These are phyloP conservation scores for Acleris emargana DNA, from an alignment of 2,888 invertebrate genomes.

Conservation along the genomic window DNA sequence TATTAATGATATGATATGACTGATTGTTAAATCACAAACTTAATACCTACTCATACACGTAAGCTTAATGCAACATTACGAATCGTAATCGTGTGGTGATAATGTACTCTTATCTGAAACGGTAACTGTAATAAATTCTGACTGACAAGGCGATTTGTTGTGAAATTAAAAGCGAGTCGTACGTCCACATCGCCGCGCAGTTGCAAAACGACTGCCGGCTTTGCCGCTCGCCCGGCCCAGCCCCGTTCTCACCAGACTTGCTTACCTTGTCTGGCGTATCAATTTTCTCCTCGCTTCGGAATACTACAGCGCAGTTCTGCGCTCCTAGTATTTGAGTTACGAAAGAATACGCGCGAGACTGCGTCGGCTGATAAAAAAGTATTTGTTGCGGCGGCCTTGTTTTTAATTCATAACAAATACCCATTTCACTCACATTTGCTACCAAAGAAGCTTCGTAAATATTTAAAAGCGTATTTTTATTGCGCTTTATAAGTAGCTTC, in stretches of 20 bases:
- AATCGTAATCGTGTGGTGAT: no score
- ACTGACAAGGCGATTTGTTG: conserved; percentile 7
- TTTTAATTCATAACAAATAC: conserved; percentile 1
- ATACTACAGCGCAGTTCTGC: conserved; percentile 60
- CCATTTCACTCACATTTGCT: no score
- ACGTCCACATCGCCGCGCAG: conserved; percentile 34
- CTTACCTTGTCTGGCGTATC: conserved; percentile 76
- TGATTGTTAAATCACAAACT: no score
- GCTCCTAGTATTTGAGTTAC: conserved; percentile 78
- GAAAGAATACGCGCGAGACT: conserved; percentile 77
- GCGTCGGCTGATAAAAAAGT: conserved; percentile 47
- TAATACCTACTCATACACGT: no score
- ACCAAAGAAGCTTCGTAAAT: neutral
- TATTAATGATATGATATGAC: neutral
- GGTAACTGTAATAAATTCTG: neutral
- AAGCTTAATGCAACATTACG: neutral
- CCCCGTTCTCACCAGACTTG: conserved; percentile 57
- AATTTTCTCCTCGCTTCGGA: conserved; percentile 63
- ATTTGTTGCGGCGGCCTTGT: conserved; percentile 30
- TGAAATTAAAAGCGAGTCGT: conserved; percentile 30
- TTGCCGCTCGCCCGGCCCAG: conserved; percentile 41
- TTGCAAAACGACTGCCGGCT: conserved; percentile 33
- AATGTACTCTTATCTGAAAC: conserved; percentile 1
- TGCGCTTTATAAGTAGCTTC: neutral
- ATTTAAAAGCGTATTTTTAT: neutral